Percentiles rank a stretch among this genome's conserved stretches.
These are phyloP conservation scores for Poeciliopsis turrubarensis DNA, from an alignment of 2,113 vertebrate species.

Conservation along the genomic window DNA sequence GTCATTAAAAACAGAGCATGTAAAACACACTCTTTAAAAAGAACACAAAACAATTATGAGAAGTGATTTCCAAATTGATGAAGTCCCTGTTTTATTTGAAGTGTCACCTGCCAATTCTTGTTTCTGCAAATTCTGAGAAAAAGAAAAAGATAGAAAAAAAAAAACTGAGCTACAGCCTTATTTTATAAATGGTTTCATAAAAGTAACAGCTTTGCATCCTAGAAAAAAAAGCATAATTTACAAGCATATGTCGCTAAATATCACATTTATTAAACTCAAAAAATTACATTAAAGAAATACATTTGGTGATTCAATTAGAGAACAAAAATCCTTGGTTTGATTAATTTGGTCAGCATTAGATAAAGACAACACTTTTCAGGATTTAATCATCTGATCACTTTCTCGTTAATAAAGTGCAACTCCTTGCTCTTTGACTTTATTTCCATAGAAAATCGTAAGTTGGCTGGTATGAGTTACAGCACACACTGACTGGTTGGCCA, in stretches of 20 bases:
- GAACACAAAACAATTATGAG: background rate
- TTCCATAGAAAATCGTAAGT: background rate
- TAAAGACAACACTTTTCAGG: background rate
- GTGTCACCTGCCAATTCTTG: no score
- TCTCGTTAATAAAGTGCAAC: background rate
- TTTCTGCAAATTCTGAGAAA: no score
- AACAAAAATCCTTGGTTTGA: background rate
- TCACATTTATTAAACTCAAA: background rate
- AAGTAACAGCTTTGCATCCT: no score
- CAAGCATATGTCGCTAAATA: background rate
- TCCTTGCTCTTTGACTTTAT: background rate
- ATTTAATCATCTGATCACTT: background rate
- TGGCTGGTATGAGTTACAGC: background rate
- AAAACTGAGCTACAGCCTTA: no score
- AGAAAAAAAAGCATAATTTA: no score
- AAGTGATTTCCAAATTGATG: background rate
- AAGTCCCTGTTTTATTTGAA: background rate
- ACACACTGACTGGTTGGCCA: conserved; percentile 10
- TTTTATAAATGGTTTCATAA: no score
- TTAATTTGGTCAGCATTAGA: background rate
- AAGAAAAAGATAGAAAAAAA: no score
- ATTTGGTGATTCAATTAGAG: background rate
- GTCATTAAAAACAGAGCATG: background rate
- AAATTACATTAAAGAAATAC: background rate
- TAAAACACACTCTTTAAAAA: background rate